Evolutionary conservation across 1,140 invertebrate genomes (phyloP), one percentile per base, ranked within the genome.

Genomic region (Adoxophyes honmai): DNA sequence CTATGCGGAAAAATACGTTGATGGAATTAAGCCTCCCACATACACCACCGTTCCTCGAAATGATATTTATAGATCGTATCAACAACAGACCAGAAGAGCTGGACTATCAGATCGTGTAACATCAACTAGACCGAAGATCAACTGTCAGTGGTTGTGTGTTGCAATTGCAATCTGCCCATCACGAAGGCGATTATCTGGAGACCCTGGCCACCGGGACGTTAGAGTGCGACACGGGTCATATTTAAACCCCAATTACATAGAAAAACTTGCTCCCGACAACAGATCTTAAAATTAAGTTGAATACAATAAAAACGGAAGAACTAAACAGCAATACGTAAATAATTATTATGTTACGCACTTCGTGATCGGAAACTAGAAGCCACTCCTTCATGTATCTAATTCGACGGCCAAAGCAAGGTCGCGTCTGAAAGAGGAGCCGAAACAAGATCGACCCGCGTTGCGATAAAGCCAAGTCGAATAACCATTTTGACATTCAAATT

Each of bases 401-500:
- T 75, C 68, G 66, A 80, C 77, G 66, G 66, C 61, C 66, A 57
- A 71, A 52, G 35, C 78, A 86, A 84, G 80, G 78, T 73, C 73
- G 68, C 57, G 64, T 5, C 18, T 68, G 78, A 73, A 84, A 87
- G 78, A 76, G 78, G 81, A 87, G 63, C 63, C 62, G 73, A 70
- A 75, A 81, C 69, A 81, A 71, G 73, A 64, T 66, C 60, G 68
- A 15, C 34, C 42, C 16, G 69, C 70, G 62, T 62, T 64, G 70
- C 68, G 70, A 68, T 75, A 70, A 74, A 69, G 76, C 77, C 81
- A 78, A 71, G 74, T 80, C 84, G 82, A 73, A 64, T 68, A 78
- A 80, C 73, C 72, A 72, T 82, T 83, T 74, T 70, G 67, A 80
- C 76, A 86, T 78, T 75, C 84, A 83, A 85, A 87, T 83, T 86